Evolutionary conservation across 2,888 invertebrate genomes (phyloP).

Genomic region (Leistus spinibarbis): DNA sequence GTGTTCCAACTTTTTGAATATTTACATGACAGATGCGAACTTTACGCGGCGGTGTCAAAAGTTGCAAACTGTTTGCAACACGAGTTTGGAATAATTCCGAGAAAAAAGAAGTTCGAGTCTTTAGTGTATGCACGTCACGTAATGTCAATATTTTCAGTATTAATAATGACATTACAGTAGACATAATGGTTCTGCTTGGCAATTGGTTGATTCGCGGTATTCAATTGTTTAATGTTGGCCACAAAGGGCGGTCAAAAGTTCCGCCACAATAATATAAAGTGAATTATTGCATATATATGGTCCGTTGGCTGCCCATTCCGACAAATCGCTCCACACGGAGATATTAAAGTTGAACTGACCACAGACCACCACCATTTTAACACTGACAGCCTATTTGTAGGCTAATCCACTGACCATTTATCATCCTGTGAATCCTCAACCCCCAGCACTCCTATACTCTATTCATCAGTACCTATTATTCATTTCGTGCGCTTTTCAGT

Average conservation of each 20-base stretch:
- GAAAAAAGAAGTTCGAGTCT: background rate
- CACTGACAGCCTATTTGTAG: constrained; percentile 37
- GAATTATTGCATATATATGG: background rate
- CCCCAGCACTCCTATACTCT: background rate
- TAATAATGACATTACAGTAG: background rate
- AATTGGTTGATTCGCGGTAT: constrained; percentile 15
- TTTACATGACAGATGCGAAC: background rate
- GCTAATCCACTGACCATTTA: constrained; percentile 28
- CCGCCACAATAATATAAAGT: background rate
- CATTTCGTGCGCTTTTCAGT: background rate
- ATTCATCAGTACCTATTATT: background rate
- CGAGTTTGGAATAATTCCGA: background rate
- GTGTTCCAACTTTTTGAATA: background rate
- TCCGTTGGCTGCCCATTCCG: background rate
- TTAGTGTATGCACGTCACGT: background rate
- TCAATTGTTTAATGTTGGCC: constrained; percentile 7
- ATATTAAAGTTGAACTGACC: constrained; percentile 29
- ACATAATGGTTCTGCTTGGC: background rate
- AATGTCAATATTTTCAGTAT: constrained; percentile 3
- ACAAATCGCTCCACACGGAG: constrained; percentile 29
- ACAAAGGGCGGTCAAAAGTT: background rate
- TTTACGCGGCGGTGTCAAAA: background rate
- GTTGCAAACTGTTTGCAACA: background rate
- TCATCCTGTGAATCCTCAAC: constrained; percentile 10
- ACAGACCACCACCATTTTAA: background rate